These are phyloP conservation scores for Scaptomyza cyrtandrae DNA, from an alignment of 2,888 invertebrate genomes.

Conservation along the genomic window DNA sequence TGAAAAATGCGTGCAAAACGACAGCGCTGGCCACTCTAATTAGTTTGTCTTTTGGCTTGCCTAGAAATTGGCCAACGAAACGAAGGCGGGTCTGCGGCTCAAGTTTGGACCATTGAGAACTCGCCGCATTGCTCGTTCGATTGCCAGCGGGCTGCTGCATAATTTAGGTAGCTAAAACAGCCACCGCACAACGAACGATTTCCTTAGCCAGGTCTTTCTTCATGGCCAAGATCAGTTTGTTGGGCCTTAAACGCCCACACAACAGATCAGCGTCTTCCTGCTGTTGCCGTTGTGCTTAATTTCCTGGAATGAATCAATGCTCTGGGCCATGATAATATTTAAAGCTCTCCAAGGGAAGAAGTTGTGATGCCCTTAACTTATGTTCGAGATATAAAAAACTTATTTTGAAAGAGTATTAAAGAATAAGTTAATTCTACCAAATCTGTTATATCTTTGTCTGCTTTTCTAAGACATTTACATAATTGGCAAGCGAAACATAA, in stretches of 20 bases:
- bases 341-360: neutral
- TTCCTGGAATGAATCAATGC: conserved; percentile 69
- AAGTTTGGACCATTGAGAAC: conserved; percentile 35
- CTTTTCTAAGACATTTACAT: conserved; percentile 40
- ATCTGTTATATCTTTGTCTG: conserved; percentile 3
- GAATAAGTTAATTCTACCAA: neutral
- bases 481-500: conserved; percentile 41
- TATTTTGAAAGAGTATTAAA: neutral
- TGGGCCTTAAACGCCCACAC: conserved; percentile 76
- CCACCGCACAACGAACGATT: conserved; percentile 36
- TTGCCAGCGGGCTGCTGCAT: conserved; percentile 65
- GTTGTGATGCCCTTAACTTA: conserved; percentile 21
- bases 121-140: conserved; percentile 24
- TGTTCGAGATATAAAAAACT: neutral
- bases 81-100: conserved; percentile 30
- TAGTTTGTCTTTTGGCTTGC: conserved; percentile 61
- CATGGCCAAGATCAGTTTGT: conserved; percentile 43
- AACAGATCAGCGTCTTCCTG: conserved; percentile 34
- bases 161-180: conserved; percentile 69
- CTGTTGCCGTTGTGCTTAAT: conserved; percentile 47
- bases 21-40: conserved; percentile 67
- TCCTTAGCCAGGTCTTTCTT: conserved; percentile 26
- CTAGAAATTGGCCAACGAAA: conserved; percentile 29
- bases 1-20: conserved; percentile 69
- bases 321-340: conserved; percentile 68